A percentile compares a stretch with the other conserved stretches of the same genome.
Evolutionary conservation across 2,113 vertebrate species (phyloP).

Genomic region (Tautogolabrus adspersus): DNA sequence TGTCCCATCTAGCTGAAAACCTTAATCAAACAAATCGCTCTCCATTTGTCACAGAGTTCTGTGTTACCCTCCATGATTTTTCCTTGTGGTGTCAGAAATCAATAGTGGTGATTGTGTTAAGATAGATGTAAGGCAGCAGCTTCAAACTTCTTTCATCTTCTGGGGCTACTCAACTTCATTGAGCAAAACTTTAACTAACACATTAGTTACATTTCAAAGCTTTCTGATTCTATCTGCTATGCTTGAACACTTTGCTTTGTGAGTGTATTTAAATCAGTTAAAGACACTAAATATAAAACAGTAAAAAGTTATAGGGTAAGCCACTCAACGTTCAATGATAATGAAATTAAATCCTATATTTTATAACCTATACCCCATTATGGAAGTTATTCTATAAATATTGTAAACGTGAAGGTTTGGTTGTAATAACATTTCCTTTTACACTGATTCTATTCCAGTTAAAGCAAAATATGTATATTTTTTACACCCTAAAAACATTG

Average conservation of each 20-base stretch:
- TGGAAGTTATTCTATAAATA: no score
- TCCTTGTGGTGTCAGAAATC: not conserved
- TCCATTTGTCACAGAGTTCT: constrained; percentile 13
- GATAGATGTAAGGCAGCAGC: not conserved
- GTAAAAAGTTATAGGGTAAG: not conserved
- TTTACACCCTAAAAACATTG: no score
- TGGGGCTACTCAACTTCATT: not conserved
- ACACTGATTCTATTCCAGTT: no score
- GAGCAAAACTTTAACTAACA: constrained; percentile 18
- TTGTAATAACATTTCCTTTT: no score
- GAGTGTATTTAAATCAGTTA: not conserved
- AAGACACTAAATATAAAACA: not conserved
- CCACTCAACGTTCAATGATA: no score
- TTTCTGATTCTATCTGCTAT: constrained; percentile 18
- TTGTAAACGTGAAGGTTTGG: no score
- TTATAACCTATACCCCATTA: no score
- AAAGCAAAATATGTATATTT: no score
- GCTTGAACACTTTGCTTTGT: constrained; percentile 8
- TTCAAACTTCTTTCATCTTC: not conserved
- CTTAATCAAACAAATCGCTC: constrained; percentile 14
- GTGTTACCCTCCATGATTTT: not conserved
- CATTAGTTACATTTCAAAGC: not conserved
- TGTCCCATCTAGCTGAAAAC: constrained; percentile 49
- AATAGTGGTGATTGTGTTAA: not conserved
- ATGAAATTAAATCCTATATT: no score